phyloP scores from a whole-genome alignment of 1,140 invertebrate species.

The Hydropsyche tenuis region DNA sequence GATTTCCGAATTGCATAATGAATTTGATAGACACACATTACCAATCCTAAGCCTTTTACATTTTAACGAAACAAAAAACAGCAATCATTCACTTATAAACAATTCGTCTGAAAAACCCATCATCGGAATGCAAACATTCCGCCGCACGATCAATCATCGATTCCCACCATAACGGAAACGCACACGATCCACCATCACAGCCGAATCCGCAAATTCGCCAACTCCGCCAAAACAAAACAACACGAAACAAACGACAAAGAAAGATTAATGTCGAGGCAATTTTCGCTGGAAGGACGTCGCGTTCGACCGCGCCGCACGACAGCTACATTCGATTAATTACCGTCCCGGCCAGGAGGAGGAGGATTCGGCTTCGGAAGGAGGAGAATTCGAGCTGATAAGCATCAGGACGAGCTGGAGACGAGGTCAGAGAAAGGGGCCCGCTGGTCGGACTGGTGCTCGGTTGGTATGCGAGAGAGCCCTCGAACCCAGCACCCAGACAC shows the following conservation, averaged over 20 bases:
- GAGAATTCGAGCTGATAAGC: not conserved
- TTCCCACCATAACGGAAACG: slow-evolving; percentile 9
- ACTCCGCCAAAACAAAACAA: too few species aligned
- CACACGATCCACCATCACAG: not conserved
- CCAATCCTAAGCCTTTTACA: too few species aligned
- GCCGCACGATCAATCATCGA: not conserved
- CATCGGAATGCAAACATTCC: too few species aligned
- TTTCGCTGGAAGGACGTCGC: not conserved
- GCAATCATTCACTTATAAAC: too few species aligned
- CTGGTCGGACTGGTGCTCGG: too few species aligned
- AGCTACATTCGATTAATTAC: slow-evolving; percentile 20
- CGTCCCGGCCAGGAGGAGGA: not conserved
- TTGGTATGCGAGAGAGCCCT: too few species aligned
- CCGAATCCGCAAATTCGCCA: too few species aligned
- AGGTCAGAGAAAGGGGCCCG: slow-evolving; percentile 5
- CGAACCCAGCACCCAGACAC: not conserved
- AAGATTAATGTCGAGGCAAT: slow-evolving; percentile 5
- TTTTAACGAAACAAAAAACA: too few species aligned
- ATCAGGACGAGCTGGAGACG: slow-evolving; percentile 4
- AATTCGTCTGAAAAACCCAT: too few species aligned
- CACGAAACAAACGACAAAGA: not conserved
- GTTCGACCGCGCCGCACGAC: not conserved
- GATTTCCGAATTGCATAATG: too few species aligned
- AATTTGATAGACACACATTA: too few species aligned
- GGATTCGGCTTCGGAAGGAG: slow-evolving; percentile 1